These are phyloP conservation scores for Paraescarpia echinospica DNA, from an alignment of 1,140 invertebrate genomes.

Conservation along the genomic window DNA sequence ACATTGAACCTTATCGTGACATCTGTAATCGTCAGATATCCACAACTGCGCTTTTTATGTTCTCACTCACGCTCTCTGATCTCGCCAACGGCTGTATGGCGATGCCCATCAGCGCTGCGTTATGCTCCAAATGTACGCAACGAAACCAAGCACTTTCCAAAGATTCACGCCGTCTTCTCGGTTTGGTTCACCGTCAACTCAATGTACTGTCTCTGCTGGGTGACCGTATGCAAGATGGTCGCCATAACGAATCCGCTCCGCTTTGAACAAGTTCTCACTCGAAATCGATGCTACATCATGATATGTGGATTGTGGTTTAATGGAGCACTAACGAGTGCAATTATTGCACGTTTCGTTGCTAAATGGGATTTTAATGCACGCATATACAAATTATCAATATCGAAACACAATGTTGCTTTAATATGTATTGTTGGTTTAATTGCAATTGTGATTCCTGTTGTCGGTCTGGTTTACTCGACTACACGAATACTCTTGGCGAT, in stretches of 20 bases:
- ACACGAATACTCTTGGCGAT: not conserved
- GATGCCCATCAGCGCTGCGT: not conserved
- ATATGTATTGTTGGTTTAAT: not conserved
- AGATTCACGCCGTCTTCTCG: not conserved
- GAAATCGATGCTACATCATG: not conserved
- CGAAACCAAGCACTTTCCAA: not conserved
- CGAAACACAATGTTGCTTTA: not conserved
- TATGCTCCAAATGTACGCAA: not conserved
- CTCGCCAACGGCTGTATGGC: not conserved
- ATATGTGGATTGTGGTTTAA: not conserved
- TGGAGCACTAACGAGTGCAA: not conserved
- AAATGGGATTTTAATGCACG: not conserved
- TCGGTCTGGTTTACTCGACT: not conserved
- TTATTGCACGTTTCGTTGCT: not conserved
- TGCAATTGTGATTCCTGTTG: not conserved
- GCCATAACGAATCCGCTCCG: not conserved
- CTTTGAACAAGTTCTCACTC: not conserved
- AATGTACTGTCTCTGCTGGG: not conserved
- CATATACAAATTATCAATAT: not conserved
- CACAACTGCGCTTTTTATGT: not conserved
- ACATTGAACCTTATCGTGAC: not conserved
- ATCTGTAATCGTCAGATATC: not conserved
- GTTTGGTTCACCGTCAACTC: not conserved
- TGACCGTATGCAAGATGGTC: not conserved
- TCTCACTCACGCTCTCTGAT: not conserved